Percentiles rank a stretch among this genome's conserved stretches.
These are phyloP conservation scores for Martes martes DNA, from an alignment of 2,113 vertebrate species.

Conservation along the genomic window DNA sequence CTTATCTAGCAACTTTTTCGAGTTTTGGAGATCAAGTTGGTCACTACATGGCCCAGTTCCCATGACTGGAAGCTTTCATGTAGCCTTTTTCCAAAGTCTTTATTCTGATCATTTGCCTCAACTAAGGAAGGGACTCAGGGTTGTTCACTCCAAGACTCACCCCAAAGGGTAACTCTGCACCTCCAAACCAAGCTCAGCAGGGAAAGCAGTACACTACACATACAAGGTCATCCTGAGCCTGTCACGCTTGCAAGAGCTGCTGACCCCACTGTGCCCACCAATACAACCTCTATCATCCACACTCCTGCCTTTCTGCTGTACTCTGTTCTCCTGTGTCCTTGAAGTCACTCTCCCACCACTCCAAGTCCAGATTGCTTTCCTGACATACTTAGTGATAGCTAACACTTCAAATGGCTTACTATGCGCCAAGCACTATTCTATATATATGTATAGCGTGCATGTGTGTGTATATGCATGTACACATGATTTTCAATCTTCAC, in stretches of 20 bases:
- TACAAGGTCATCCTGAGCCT: not conserved
- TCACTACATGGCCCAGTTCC: not conserved
- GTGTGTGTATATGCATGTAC: not conserved
- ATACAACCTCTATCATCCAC: not conserved
- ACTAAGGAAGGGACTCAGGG: fast-evolving
- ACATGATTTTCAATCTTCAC: not conserved
- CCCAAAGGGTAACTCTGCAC: not conserved
- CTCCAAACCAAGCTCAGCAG: not conserved
- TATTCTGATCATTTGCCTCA: not conserved
- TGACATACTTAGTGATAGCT: not conserved
- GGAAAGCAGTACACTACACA: not conserved
- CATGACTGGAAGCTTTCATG: not conserved
- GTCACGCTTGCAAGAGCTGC: not conserved
- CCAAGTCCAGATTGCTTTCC: not conserved
- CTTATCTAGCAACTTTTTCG: not conserved
- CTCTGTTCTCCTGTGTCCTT: not conserved
- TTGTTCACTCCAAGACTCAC: not conserved
- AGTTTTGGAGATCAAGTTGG: not conserved
- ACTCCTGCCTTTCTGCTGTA: not conserved
- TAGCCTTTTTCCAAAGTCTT: not conserved
- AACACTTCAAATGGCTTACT: not conserved
- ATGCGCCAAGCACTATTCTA: not conserved
- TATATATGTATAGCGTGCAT: not conserved
- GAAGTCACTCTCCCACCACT: not conserved
- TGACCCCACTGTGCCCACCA: not conserved